Evolutionary conservation across 2,888 invertebrate genomes (phyloP).

Genomic region (Agrypnus murinus): DNA sequence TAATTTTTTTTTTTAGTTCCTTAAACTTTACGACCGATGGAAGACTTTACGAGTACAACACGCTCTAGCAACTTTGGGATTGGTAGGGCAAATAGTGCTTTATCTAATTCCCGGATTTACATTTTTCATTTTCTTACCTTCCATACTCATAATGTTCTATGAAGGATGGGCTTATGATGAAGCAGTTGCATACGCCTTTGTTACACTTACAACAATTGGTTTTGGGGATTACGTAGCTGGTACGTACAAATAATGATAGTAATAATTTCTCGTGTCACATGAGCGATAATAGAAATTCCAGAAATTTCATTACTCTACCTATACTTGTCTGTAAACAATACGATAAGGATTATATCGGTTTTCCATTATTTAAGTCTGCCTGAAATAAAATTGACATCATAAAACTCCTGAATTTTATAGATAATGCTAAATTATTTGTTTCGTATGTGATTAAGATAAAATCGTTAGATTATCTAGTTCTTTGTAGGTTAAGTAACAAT

Average conservation of each 20-base stretch:
- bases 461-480: not conserved
- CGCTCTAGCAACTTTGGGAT: slow-evolving; percentile 80
- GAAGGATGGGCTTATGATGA: slow-evolving; percentile 91
- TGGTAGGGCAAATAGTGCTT: slow-evolving; percentile 86
- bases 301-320: slow-evolving; percentile 3
- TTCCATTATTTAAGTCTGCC: slow-evolving; percentile 9
- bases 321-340: slow-evolving; percentile 9
- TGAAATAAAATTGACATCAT: not conserved
- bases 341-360: slow-evolving; percentile 6
- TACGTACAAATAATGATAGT: slow-evolving; percentile 64
- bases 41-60: slow-evolving; percentile 81
- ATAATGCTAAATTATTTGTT: not conserved
- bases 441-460: not conserved
- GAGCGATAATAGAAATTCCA: slow-evolving; percentile 14
- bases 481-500: not conserved
- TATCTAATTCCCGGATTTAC: slow-evolving; percentile 93
- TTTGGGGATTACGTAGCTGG: slow-evolving; percentile 96
- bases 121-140: slow-evolving; percentile 90
- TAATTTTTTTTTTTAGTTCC: slow-evolving; percentile 75
- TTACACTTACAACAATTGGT: slow-evolving; percentile 91
- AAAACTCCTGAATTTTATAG: no score
- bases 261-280: not conserved
- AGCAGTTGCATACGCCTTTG: slow-evolving; percentile 90
- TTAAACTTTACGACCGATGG: slow-evolving; percentile 86
- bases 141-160: slow-evolving; percentile 87